These are phyloP conservation scores for Ictidomys tridecemlineatus DNA, from an alignment of 2,113 vertebrate species.

Conservation along the genomic window DNA sequence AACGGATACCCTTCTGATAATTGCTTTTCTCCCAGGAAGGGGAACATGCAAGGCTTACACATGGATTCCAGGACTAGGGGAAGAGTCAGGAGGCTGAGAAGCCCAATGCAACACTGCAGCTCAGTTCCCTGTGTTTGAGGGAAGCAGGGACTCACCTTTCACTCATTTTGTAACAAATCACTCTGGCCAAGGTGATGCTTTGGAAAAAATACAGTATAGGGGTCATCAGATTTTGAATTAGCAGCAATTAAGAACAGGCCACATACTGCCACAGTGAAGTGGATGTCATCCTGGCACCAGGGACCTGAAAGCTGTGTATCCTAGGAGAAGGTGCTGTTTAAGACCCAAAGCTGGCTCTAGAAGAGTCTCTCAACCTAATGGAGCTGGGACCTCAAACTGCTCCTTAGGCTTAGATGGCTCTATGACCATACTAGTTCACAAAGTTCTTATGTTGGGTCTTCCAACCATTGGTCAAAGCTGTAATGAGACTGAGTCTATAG, in stretches of 20 bases:
- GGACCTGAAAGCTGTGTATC: background rate
- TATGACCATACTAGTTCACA: slow-evolving; percentile 18
- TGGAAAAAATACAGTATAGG: slow-evolving; percentile 53
- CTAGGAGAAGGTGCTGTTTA: background rate
- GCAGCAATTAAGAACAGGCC: slow-evolving; percentile 72
- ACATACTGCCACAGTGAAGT: slow-evolving; percentile 20
- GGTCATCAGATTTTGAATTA: slow-evolving; percentile 63
- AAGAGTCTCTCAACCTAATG: slow-evolving; percentile 1
- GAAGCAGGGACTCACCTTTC: slow-evolving; percentile 51
- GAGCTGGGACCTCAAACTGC: slow-evolving; percentile 22
- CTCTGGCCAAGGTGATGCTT: slow-evolving; percentile 68
- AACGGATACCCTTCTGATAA: slow-evolving; percentile 33
- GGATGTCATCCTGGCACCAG: background rate
- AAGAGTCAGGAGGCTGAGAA: slow-evolving; percentile 6
- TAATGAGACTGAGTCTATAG: slow-evolving; percentile 58
- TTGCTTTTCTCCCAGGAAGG: slow-evolving; percentile 55
- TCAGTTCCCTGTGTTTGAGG: background rate
- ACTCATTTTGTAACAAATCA: slow-evolving; percentile 62
- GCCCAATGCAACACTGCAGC: slow-evolving; percentile 33
- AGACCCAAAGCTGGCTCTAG: background rate
- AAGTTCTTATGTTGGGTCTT: slow-evolving; percentile 80
- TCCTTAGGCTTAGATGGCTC: slow-evolving; percentile 63
- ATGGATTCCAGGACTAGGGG: background rate
- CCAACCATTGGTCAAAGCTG: slow-evolving; percentile 60
- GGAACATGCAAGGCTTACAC: slow-evolving; percentile 71